phyloP scores from a whole-genome alignment of 1,140 invertebrate genomes.

The Musca domestica region DNA sequence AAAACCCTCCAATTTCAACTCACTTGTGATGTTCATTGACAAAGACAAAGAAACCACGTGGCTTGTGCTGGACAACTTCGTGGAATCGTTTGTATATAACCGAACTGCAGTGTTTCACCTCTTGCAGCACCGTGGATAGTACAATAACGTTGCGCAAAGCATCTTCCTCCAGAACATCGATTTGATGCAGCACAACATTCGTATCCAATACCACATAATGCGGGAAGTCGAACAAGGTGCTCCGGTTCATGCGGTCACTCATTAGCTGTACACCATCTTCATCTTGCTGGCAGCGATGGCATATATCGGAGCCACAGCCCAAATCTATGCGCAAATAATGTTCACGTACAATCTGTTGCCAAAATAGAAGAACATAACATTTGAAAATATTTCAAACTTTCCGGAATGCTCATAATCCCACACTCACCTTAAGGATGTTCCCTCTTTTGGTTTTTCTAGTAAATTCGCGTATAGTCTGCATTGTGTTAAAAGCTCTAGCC shows the following conservation, averaged over 20 bases:
- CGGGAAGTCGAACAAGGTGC: constrained; percentile 62
- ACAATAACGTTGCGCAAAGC: constrained; percentile 86
- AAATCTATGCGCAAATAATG: constrained; percentile 96
- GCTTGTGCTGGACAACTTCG: constrained; percentile 75
- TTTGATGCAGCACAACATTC: constrained; percentile 89
- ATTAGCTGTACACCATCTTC: constrained; percentile 62
- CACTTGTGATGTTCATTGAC: constrained; percentile 95
- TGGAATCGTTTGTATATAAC: constrained; percentile 84
- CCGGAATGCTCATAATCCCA: too few relatives aligned
- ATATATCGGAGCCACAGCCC: constrained; percentile 81
- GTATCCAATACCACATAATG: constrained; percentile 92
- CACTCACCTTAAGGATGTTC: constrained; percentile 59
- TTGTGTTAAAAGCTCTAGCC: constrained; percentile 25
- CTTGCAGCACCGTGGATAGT: constrained; percentile 87
- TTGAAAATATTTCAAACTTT: too few relatives aligned
- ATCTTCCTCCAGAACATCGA: constrained; percentile 86
- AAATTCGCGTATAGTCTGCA: constrained; percentile 58
- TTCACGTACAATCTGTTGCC: constrained; percentile 83
- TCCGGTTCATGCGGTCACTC: constrained; percentile 60
- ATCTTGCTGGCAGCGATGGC: constrained; percentile 67
- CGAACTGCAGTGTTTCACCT: constrained; percentile 85
- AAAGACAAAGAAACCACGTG: constrained; percentile 86
- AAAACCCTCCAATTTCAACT: too few relatives aligned
- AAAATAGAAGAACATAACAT: too few relatives aligned
- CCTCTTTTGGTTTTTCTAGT: constrained; percentile 62